Percentiles rank a stretch among this genome's conserved stretches.
Evolutionary conservation across 2,113 vertebrate genomes (phyloP).

Genomic region (Apteryx mantelli): DNA sequence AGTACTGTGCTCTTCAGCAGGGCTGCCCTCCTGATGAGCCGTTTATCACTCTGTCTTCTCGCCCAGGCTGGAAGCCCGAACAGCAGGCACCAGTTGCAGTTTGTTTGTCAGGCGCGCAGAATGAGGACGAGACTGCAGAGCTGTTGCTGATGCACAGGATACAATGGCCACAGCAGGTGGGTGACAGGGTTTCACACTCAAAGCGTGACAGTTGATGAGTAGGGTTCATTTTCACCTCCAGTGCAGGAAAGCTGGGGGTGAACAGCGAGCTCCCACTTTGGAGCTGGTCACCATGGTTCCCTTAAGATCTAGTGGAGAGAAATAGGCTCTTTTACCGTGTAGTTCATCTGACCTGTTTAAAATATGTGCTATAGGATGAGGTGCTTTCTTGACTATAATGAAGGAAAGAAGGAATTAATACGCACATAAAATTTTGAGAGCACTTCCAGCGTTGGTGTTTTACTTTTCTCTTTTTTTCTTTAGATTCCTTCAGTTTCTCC

Average conservation of each 20-base stretch:
- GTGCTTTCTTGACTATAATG: not conserved
- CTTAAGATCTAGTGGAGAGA: not conserved
- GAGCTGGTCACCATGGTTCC: not conserved
- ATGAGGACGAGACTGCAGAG: not conserved
- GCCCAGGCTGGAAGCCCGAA: not conserved
- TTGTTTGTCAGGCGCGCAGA: not conserved
- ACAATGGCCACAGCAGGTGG: not conserved
- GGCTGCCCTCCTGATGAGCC: rapidly evolving
- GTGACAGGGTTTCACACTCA: not conserved
- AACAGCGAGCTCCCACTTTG: too few species aligned
- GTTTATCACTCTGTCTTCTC: not conserved
- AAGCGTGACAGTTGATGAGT: not conserved
- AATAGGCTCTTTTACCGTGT: not conserved
- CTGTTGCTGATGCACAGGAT: not conserved
- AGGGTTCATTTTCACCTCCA: too few species aligned
- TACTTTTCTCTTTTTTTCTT: not conserved
- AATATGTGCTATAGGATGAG: not conserved
- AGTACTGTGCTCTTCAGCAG: not conserved
- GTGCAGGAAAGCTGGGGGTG: too few species aligned
- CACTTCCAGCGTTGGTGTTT: too few species aligned
- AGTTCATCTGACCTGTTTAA: not conserved
- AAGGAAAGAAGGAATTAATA: not conserved
- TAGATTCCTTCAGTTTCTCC: not conserved
- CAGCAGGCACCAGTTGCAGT: not conserved
- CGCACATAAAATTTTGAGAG: not conserved